Base-by-base conservation (phyloP, 2,888 invertebrate species). In the Hypercompe scribonia region DNA sequence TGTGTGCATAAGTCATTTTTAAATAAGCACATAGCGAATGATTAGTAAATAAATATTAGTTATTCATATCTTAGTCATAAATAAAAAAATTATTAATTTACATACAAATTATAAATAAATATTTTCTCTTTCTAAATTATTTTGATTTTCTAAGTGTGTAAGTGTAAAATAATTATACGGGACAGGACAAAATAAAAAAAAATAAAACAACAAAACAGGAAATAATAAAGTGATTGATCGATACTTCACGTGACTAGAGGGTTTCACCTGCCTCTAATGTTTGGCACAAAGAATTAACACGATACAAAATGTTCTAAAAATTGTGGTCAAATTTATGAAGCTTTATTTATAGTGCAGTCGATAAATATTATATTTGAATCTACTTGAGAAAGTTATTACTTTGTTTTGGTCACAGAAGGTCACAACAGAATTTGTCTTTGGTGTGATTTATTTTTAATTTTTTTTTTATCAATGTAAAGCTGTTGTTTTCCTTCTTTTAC, bases 161-260 rank as follows among this genome's bases (percentile, higher is more conserved):
- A 58, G n/a, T 58, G 54, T 58, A 58, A 58, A 28, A 58, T 58
- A 58, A 58, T 58, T 58, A 58, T 28, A n/a, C 28, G 13, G 28
- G 13, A 11, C 28, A 10, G n/a, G 13, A 58, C 28, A 58, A 58
- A 58, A 28, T 58, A 24, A 54, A 54, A 54, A 65, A n/a, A 3
- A 39, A 39, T 21, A 33, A 39, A 39, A 64, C 36, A 64, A 1
- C 34, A 34, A 24, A 64, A 64, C 36, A 65, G 65, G 65, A 65
- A 65, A 65, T 33, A 33, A 13, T 11, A 36, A 65, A 65, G 39
- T 65, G 65, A 65, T 65, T 39, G 39, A 65, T 65, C 65, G 65
- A 39, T n/a, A 39, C 13, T 36, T 65, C 2, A 65, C 65, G 65
- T 65, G 65, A 65, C 65, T n/a, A 24, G n/a, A 36, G 33, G 13